Conservation (phyloP, 2,888 invertebrate species). For the Stenolophus ochropezus region DNA sequence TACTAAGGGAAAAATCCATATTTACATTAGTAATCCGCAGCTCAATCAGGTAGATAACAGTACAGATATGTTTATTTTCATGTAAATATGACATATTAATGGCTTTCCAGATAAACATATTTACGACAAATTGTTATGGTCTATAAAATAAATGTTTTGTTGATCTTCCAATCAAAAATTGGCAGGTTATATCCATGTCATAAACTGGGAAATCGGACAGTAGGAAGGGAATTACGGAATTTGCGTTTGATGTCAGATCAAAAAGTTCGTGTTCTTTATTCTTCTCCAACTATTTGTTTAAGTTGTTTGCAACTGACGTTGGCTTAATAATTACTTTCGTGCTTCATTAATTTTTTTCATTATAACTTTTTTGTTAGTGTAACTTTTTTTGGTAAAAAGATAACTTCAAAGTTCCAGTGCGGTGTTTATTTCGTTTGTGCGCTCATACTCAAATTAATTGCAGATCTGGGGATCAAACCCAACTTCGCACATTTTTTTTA, state of each 20-base stretch:
- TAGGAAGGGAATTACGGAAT: not conserved
- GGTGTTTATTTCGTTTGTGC: no score
- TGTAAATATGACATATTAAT: slow-evolving; percentile 35
- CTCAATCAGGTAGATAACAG: slow-evolving; percentile 24
- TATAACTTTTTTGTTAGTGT: not conserved
- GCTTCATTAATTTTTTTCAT: slow-evolving; percentile 7
- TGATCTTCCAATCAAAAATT: not conserved
- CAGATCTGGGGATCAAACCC: no score
- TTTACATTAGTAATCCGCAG: slow-evolving; percentile 2
- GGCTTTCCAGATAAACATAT: slow-evolving; percentile 22
- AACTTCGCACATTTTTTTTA: no score
- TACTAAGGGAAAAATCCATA: not conserved
- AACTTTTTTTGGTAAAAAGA: not conserved
- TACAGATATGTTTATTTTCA: slow-evolving; percentile 1
- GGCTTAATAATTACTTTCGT: slow-evolving; percentile 10
- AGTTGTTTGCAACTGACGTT: slow-evolving; percentile 7
- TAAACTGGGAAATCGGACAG: not conserved
- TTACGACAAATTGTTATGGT: slow-evolving; percentile 8
- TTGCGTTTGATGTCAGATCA: slow-evolving; percentile 6
- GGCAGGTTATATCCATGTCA: not conserved
- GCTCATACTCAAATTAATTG: no score
- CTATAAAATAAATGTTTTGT: slow-evolving; percentile 23
- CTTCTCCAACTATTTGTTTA: slow-evolving; percentile 7
- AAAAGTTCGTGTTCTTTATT: slow-evolving; percentile 12
- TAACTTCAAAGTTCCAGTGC: no score